Evolutionary conservation across 37 sponge, comb jelly and placozoan species (phyloP), one percentile per base, ranked within the genome.

Genomic region (Spongilla lacustris): DNA sequence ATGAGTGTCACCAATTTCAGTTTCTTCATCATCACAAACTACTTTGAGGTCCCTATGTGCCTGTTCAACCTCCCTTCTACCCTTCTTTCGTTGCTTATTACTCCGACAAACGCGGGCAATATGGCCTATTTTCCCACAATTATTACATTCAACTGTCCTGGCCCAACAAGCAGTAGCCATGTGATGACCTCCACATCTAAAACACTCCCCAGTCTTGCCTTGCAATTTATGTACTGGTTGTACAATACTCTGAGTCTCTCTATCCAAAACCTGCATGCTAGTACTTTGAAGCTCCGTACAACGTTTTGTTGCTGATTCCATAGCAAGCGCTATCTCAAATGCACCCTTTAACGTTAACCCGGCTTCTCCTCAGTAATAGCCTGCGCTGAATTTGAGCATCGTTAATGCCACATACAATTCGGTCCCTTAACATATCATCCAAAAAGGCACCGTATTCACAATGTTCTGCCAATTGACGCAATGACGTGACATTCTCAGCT

Each of bases 151-250:
- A 13, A n/a, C 58, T 8, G 76, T 83, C 50, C 69, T 82, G 73
- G 33, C 69, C 21, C 17, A 22, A 67, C 89, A 88, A 25, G 75
- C 17, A 6, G 77, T 27, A 6, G 71, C 72, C 12, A 28, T 30
- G 38, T 88, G 89, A 8, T 73, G 11, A 14, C 83, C 83, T 46
- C 89, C 89, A 77, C 83, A 88, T 14, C 89, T 13, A 69, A 69
- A 8, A 28, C 28, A 27, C 70, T 69, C 28, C 25, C 25, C 70
- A 69, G 27, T 69, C 70, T 69, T 27, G 25, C 27, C 27, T n/a
- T 66, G 80, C 23, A 29, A 23, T 22, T 30, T 12, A 14, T 80
- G 32, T 80, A 77, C 68, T 12, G 22, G 69, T 71, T 36, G 46
- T 58, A 1, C 2, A 37, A 23, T 69, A 23, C 26, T 17, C 34